phyloP scores from a whole-genome alignment of 2,888 invertebrate species.

The Barypeithes pellucidus region DNA sequence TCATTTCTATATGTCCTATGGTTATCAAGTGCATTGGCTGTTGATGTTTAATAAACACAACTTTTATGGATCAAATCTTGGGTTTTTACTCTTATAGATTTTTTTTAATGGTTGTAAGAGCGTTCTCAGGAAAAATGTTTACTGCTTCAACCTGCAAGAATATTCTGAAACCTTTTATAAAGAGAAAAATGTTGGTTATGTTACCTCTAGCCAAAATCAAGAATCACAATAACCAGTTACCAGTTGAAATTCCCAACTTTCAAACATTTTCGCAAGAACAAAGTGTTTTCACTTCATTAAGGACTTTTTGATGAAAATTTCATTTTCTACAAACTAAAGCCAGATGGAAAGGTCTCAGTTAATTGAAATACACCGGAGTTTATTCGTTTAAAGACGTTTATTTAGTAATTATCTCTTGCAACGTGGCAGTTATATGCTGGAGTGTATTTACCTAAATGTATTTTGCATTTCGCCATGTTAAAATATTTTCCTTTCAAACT shows the following conservation, averaged over 20 bases:
- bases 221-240: too few relatives aligned
- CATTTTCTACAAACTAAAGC: conserved; percentile 7
- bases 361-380: conserved; percentile 39
- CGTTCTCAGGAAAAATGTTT: too few relatives aligned
- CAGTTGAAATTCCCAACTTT: background rate
- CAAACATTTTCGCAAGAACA: conserved; percentile 11
- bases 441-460: conserved; percentile 42
- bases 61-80: too few relatives aligned
- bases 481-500: conserved; percentile 17
- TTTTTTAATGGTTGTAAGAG: too few relatives aligned
- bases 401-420: conserved; percentile 40
- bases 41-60: too few relatives aligned
- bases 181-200: too few relatives aligned
- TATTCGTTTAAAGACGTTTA: conserved; percentile 35
- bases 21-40: too few relatives aligned
- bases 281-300: conserved; percentile 24
- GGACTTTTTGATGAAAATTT: conserved; percentile 34
- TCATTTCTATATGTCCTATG: too few relatives aligned
- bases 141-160: too few relatives aligned
- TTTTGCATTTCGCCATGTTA: conserved; percentile 45
- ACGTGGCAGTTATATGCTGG: conserved; percentile 27
- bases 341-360: conserved; percentile 25
- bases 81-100: too few relatives aligned
- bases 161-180: too few relatives aligned
- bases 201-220: too few relatives aligned